Percentiles rank a stretch among this genome's conserved stretches.
Evolutionary conservation across 2,113 vertebrate genomes (phyloP).

Genomic region (Neofelis nebulosa): DNA sequence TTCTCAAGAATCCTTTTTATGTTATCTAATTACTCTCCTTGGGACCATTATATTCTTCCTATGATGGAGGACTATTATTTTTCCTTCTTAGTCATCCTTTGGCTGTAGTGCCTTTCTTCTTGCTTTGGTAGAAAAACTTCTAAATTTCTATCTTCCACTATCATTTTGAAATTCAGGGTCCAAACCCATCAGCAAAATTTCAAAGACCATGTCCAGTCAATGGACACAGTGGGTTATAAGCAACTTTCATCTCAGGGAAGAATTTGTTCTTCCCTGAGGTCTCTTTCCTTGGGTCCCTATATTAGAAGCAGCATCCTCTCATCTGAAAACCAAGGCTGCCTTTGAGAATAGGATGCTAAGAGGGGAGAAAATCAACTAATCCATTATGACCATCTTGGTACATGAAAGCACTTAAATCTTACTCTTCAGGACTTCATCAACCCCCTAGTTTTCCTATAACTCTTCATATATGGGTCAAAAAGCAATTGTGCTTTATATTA

Average conservation of each 20-base stretch:
- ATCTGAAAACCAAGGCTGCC: slow-evolving; percentile 3
- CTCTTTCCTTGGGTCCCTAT: not conserved
- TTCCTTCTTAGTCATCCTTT: slow-evolving; percentile 54
- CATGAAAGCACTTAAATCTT: not conserved
- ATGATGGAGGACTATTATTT: slow-evolving; percentile 33
- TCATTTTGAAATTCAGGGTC: slow-evolving; percentile 50
- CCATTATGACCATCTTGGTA: not conserved
- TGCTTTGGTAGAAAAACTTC: slow-evolving; percentile 49
- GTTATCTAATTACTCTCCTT: slow-evolving; percentile 72
- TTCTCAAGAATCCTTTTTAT: slow-evolving; percentile 63
- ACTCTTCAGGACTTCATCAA: slow-evolving; percentile 9
- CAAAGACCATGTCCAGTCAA: not conserved
- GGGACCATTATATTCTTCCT: slow-evolving; percentile 66
- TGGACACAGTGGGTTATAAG: not conserved
- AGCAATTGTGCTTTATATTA: slow-evolving; percentile 16
- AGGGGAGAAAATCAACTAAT: not conserved
- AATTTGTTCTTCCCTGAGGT: slow-evolving; percentile 33
- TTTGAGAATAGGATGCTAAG: slow-evolving; percentile 52
- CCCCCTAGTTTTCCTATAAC: not conserved
- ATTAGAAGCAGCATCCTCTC: slow-evolving; percentile 14
- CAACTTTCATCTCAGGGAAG: not conserved
- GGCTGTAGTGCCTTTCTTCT: slow-evolving; percentile 35
- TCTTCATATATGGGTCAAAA: slow-evolving; percentile 25
- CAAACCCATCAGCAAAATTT: slow-evolving; percentile 1
- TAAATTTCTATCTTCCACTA: slow-evolving; percentile 40